Conservation (phyloP, 2,113 vertebrate species). For the Paralichthys olivaceus region DNA sequence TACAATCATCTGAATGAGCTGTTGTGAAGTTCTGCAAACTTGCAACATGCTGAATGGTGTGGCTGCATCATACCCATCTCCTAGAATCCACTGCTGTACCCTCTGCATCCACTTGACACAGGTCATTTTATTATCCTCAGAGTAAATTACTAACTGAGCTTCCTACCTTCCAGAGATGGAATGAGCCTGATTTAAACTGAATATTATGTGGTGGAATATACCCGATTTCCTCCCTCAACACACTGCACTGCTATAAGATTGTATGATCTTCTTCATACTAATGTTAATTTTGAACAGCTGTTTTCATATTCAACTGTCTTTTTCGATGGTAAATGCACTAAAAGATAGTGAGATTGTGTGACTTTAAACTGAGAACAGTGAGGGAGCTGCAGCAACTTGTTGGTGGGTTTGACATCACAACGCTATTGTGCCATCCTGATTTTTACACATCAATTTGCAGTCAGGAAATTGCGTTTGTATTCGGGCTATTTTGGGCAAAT, state of each 20-base stretch:
- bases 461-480: constrained; percentile 12
- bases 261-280: neutral
- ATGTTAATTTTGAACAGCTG: too few species aligned
- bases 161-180: too few species aligned
- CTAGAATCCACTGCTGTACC: neutral
- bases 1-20: too few species aligned
- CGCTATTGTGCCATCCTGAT: neutral
- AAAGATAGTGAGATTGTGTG: too few species aligned
- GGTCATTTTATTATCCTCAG: neutral
- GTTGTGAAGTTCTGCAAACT: too few species aligned
- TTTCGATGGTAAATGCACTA: neutral
- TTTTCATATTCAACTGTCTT: neutral
- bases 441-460: neutral
- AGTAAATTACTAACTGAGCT: neutral
- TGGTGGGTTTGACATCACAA: neutral
- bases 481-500: constrained; percentile 17
- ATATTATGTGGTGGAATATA: neutral
- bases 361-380: neutral
- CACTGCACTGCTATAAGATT: neutral
- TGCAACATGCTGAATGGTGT: neutral
- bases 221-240: neutral
- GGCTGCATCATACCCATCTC: neutral
- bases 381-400: neutral
- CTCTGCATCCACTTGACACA: too few species aligned
- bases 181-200: too few species aligned